These are phyloP conservation scores for Columbina picui DNA, from an alignment of 2,113 vertebrate genomes.

Conservation along the genomic window DNA sequence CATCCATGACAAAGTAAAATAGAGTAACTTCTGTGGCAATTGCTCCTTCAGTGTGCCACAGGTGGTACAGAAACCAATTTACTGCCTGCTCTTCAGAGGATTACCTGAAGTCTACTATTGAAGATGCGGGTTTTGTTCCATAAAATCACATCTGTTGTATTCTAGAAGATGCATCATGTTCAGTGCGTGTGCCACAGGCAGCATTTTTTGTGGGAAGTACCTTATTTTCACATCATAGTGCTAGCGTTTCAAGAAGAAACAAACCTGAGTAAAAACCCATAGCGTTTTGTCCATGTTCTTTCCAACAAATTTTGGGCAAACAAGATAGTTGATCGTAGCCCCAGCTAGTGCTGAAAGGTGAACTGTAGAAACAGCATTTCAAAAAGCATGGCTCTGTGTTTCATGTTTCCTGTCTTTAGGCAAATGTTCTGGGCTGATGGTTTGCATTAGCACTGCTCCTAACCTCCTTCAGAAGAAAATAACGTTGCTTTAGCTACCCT, in stretches of 20 bases:
- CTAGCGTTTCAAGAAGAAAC: neutral
- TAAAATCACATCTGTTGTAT: neutral
- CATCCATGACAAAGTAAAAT: neutral
- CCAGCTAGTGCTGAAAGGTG: neutral
- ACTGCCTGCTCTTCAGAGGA: neutral
- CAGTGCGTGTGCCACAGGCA: neutral
- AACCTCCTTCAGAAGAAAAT: neutral
- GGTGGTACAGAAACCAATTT: neutral
- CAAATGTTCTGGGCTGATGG: neutral
- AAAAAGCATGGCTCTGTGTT: neutral
- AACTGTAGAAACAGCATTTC: neutral
- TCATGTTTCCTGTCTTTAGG: neutral
- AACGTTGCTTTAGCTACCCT: neutral
- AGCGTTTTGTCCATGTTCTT: neutral
- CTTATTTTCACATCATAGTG: neutral
- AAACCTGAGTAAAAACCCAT: neutral
- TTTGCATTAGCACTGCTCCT: neutral
- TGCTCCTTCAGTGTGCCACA: neutral
- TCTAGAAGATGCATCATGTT: neutral
- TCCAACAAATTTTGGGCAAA: neutral
- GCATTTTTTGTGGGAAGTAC: neutral
- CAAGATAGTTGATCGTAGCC: neutral
- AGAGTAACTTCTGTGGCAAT: neutral
- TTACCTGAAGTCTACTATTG: neutral
- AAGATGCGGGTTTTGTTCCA: neutral